These are phyloP conservation scores for Dicrurus megarhynchus DNA, from an alignment of 2,113 vertebrate species.

Conservation along the genomic window DNA sequence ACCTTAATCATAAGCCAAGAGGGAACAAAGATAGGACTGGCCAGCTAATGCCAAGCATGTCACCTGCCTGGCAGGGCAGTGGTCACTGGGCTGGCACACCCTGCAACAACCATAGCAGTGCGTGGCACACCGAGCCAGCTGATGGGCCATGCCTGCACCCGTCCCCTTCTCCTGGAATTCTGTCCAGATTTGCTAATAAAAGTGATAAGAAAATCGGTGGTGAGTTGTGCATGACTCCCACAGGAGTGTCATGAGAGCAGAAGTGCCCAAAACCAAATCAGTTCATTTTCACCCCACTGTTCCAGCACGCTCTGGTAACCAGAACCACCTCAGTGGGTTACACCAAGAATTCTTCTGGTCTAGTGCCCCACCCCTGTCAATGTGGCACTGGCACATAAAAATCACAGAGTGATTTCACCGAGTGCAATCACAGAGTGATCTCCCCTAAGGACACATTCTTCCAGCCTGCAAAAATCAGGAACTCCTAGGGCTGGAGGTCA, in stretches of 20 bases:
- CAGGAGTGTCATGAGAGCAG: not conserved
- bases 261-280: not conserved
- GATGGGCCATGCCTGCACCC: not conserved
- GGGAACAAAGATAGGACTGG: not conserved
- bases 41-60: not conserved
- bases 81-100: not conserved
- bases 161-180: not conserved
- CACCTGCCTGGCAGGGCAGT: not conserved
- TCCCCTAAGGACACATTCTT: not conserved
- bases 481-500: not conserved
- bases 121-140: not conserved
- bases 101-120: not conserved
- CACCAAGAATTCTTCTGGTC: not conserved
- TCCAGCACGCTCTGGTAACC: fast-evolving
- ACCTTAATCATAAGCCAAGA: not conserved
- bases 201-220: not conserved
- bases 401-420: not conserved
- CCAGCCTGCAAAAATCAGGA: not conserved
- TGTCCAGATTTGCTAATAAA: not conserved
- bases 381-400: not conserved
- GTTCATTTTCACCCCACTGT: not conserved
- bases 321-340: not conserved
- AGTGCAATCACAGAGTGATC: not conserved
- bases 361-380: not conserved
- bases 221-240: fast-evolving